phyloP scores from a whole-genome alignment of 35 echinoderm and acorn worm species.

The Heliocidaris erythrogramma region DNA sequence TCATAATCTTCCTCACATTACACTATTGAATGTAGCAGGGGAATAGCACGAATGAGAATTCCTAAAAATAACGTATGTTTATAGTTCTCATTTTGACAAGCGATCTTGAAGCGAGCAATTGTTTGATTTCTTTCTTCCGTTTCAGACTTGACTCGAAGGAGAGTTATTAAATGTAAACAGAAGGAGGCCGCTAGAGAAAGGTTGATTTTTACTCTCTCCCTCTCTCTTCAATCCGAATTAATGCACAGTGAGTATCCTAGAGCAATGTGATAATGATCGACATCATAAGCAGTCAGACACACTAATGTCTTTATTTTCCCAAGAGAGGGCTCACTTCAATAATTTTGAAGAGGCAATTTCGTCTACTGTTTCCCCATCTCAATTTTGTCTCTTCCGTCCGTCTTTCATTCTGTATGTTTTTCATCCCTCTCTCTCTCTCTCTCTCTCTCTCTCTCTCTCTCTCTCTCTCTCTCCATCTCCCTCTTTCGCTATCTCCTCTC shows the following conservation, averaged over 20 bases:
- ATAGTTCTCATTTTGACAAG: neutral
- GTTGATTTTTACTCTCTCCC: neutral
- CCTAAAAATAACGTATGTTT: neutral
- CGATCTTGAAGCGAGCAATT: neutral
- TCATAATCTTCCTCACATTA: neutral
- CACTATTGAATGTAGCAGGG: neutral
- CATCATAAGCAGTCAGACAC: neutral
- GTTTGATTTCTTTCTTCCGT: neutral
- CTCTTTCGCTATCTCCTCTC: neutral
- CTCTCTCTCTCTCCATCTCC: neutral
- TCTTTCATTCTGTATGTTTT: neutral
- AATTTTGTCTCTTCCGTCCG: neutral
- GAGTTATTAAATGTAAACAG: conserved; percentile 18
- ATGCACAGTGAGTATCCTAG: neutral
- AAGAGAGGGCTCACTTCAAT: conserved; percentile 1
- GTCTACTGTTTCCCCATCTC: neutral
- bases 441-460: neutral
- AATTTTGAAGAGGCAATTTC: neutral
- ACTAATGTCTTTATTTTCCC: conserved; percentile 11
- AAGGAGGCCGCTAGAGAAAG: neutral
- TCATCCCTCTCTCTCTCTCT: too few species aligned
- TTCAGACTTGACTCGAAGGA: neutral
- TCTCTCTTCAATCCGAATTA: neutral
- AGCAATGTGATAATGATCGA: neutral
- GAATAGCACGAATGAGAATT: neutral